Evolutionary conservation across 1,140 invertebrate genomes (phyloP).

Genomic region (Halesus radiatus): DNA sequence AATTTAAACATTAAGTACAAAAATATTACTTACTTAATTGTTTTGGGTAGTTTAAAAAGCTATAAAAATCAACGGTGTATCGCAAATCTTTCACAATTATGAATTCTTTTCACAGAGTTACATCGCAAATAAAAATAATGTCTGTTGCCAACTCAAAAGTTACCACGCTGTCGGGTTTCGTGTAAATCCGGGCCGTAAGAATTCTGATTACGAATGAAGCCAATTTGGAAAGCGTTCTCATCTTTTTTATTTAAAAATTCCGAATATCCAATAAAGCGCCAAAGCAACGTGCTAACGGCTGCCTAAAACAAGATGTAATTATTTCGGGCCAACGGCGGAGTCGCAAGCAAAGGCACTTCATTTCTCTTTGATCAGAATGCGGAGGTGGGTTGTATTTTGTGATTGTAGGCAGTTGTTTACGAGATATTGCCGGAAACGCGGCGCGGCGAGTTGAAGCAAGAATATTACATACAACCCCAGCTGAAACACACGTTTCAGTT

Average conservation of each 20-base stretch:
- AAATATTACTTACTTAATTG: too few relatives aligned
- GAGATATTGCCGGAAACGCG: neutral
- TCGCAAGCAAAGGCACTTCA: conserved; percentile 53
- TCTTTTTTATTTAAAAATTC: conserved; percentile 53
- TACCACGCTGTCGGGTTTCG: neutral
- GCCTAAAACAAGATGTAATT: conserved; percentile 54
- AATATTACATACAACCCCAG: too few relatives aligned
- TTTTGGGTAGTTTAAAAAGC: too few relatives aligned
- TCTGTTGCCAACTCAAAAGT: too few relatives aligned
- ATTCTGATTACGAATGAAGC: conserved; percentile 55
- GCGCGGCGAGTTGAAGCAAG: neutral
- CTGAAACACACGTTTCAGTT: too few relatives aligned
- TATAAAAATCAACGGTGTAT: too few relatives aligned
- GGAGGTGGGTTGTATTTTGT: neutral
- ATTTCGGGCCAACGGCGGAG: conserved; percentile 47
- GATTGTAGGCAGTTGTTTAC: conserved; percentile 6
- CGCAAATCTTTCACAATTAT: too few relatives aligned
- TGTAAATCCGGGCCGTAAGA: conserved; percentile 51
- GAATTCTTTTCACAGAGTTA: too few relatives aligned
- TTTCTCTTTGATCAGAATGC: conserved; percentile 51
- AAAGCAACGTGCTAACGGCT: conserved; percentile 46
- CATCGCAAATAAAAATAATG: too few relatives aligned
- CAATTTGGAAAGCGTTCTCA: conserved; percentile 53
- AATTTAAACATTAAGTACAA: too few relatives aligned
- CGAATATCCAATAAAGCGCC: conserved; percentile 54